phyloP scores from a whole-genome alignment of 2,113 vertebrate species.

The Gasterosteus aculeatus region DNA sequence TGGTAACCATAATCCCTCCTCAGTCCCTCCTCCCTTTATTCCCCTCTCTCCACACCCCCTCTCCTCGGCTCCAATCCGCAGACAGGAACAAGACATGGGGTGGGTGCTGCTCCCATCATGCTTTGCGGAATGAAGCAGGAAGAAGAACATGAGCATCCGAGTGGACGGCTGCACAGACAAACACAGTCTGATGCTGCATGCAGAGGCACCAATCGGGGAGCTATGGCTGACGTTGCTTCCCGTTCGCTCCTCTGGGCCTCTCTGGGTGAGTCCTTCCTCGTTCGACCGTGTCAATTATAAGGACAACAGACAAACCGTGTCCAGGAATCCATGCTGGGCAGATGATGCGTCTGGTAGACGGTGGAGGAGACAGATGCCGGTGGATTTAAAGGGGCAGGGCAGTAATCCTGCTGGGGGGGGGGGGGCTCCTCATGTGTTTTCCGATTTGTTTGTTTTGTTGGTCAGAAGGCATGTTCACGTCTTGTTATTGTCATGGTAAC shows the following conservation, averaged over 20 bases:
- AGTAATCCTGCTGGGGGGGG: slow-evolving; percentile 19
- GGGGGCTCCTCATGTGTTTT: background rate
- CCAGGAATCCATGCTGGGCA: background rate
- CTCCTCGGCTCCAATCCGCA: background rate
- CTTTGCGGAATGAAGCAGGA: slow-evolving; percentile 72
- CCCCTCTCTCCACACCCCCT: slow-evolving; percentile 26
- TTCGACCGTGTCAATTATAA: background rate
- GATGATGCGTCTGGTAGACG: background rate
- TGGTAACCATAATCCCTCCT: slow-evolving; percentile 42
- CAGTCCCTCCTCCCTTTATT: slow-evolving; percentile 16
- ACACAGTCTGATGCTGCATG: slow-evolving; percentile 39
- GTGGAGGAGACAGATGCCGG: slow-evolving; percentile 32
- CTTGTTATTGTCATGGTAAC: background rate
- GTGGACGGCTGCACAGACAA: background rate
- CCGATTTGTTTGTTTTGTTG: background rate
- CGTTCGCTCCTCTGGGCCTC: slow-evolving; percentile 10
- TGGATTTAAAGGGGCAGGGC: slow-evolving; percentile 66
- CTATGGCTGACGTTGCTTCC: slow-evolving; percentile 49
- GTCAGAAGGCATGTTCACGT: background rate
- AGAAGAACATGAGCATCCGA: slow-evolving; percentile 41
- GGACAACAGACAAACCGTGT: background rate
- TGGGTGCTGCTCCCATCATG: slow-evolving; percentile 66
- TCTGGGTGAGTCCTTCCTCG: slow-evolving; percentile 58
- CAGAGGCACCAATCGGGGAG: slow-evolving; percentile 32
- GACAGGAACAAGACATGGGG: background rate